Conservation (phyloP, 2,797 vertebrate genomes). For the Kryptopterus vitreolus region DNA sequence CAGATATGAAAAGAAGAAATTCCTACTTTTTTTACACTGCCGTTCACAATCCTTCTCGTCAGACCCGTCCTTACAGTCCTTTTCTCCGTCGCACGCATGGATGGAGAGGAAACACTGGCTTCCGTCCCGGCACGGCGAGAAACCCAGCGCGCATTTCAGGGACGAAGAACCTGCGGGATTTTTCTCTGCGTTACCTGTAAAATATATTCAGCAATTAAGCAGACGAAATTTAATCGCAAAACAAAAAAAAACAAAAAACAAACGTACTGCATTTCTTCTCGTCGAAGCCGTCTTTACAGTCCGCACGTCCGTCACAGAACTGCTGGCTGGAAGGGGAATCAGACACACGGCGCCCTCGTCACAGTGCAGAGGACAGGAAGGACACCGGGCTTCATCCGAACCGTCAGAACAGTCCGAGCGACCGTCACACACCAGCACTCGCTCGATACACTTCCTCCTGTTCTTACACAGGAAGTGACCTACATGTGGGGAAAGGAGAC, state of each 20-base stretch:
- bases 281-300: conserved; percentile 54
- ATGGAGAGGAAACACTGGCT: conserved; percentile 76
- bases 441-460: conserved; percentile 63
- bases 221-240: neutral
- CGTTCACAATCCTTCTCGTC: conserved; percentile 79
- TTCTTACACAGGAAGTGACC: conserved; percentile 73
- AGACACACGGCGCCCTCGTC: conserved; percentile 46
- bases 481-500: conserved; percentile 27
- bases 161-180: conserved; percentile 15
- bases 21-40: conserved; percentile 77
- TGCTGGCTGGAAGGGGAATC: conserved; percentile 32
- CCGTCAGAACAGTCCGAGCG: conserved; percentile 68
- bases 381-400: conserved; percentile 72
- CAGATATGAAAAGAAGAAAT: neutral
- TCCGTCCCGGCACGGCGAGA: conserved; percentile 74
- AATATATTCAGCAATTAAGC: neutral
- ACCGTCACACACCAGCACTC: conserved; percentile 67
- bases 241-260: too few species aligned
- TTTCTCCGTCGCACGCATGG: conserved; percentile 83
- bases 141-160: conserved; percentile 67
- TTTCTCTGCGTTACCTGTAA: conserved; percentile 9
- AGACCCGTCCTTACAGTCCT: conserved; percentile 83
- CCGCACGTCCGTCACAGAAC: conserved; percentile 50
- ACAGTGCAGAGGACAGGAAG: conserved; percentile 48
- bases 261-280: conserved; percentile 51